Base-by-base conservation (phyloP, 2,888 invertebrate genomes). In the Apantesis nais region DNA sequence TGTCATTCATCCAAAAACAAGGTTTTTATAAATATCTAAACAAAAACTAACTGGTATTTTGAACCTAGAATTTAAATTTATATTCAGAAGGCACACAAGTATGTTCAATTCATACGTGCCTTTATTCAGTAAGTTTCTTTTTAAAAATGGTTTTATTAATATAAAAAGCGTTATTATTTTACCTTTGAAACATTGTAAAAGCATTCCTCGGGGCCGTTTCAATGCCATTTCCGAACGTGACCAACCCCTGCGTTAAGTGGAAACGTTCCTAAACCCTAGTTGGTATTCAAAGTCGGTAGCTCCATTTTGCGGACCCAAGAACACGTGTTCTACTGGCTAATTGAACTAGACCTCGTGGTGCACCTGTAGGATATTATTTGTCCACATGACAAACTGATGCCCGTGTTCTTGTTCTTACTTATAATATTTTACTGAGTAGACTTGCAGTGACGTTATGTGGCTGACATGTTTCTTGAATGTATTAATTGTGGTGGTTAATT, bases 301-400 rank as follows among this genome's bases (percentile, higher is more conserved):
- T 5, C 60, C 64, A 68, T 25, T 65, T 62, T 22, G 22, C 25
- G 52, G 29, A 34, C 60, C 68, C 70, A 77, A 71, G 68, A 68
- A 70, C 74, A 75, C 62, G 82, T 69, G 72, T 70, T 37, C 74
- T 16, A 41, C 61, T 8, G 55, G 64, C 62, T 81, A 81, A 81
- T 74, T 73, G 73, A 71, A 52, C 44, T 14, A 12, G 22, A 61
- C 14, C 58, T 58, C 29, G 14, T 14, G 14, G 55, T 25, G 55
- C 55, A 58, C 58, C 58, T 25, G 58, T 58, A 14, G 25, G 58
- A 58, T 29, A 58, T 29, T 29, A 16, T 58, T 58, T 58, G 29
- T 58, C 29, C 25, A 29, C 29, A 29, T 11, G 29, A 7, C 29
- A 16, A 25, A 1, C 19, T 44, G 16, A 44, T 44, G 44, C 19